A percentile compares a stretch with the other conserved stretches of the same genome.
Conservation (phyloP, 2,888 invertebrate species). For the Microctonus aethiopoides region DNA sequence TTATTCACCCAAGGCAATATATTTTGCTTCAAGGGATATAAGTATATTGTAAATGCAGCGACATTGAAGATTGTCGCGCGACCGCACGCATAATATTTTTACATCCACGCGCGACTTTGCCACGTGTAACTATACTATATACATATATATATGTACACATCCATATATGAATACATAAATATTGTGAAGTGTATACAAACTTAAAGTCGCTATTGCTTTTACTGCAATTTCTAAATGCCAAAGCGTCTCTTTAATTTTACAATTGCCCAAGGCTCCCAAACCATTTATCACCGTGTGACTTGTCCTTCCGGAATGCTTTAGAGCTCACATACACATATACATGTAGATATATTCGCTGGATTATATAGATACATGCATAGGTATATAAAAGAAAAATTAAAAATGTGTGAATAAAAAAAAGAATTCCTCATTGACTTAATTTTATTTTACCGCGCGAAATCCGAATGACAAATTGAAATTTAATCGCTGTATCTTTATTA, state of each 20-base stretch:
- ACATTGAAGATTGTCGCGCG: not conserved
- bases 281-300: not conserved
- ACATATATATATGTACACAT: not conserved
- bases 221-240: not conserved
- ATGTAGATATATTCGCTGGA: too few relatives aligned
- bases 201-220: not conserved
- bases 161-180: not conserved
- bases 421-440: not conserved
- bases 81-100: not conserved
- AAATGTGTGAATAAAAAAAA: not conserved
- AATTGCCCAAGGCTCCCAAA: not conserved
- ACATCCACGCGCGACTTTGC: constrained; percentile 7
- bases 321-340: not conserved
- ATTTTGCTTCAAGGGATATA: not conserved
- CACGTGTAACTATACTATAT: not conserved
- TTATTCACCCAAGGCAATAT: not conserved
- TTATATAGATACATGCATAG: not conserved
- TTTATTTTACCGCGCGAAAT: not conserved
- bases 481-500: not conserved
- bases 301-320: not conserved
- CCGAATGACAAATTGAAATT: not conserved
- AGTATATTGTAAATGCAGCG: not conserved
- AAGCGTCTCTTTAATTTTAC: not conserved
- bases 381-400: not conserved
- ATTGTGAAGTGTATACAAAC: not conserved